These are phyloP conservation scores for Caenorhabditis zanzibari DNA, from an alignment of 2,888 invertebrate species.

Conservation along the genomic window DNA sequence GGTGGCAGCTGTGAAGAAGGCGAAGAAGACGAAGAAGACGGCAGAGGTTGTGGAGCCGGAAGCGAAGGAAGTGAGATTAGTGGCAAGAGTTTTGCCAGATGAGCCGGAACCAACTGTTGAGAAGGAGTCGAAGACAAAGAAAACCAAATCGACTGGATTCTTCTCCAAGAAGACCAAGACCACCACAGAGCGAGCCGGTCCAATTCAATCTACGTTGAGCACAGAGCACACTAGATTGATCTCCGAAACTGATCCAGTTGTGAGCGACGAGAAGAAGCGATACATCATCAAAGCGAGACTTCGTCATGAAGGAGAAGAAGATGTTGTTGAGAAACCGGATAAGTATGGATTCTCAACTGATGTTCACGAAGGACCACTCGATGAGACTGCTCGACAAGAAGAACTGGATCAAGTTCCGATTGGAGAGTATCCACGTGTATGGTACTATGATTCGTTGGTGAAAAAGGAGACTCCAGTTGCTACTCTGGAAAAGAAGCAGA, in stretches of 20 bases:
- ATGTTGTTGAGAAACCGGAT: conserved; percentile 45
- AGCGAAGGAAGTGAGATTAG: conserved; percentile 33
- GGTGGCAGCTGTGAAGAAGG: background rate
- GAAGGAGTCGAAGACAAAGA: conserved; percentile 19
- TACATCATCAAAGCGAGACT: conserved; percentile 48
- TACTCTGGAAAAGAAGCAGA: conserved; percentile 31
- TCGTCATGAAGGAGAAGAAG: conserved; percentile 56
- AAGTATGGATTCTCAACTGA: conserved; percentile 33
- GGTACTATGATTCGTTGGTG: conserved; percentile 2
- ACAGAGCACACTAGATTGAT: conserved; percentile 3
- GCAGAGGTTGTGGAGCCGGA: conserved; percentile 16
- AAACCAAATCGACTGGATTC: conserved; percentile 27
- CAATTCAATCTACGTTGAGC: conserved; percentile 2
- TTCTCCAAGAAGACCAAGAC: conserved; percentile 27
- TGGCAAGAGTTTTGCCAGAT: conserved; percentile 29
- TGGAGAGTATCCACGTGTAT: conserved; percentile 32
- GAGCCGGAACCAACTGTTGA: conserved; percentile 6
- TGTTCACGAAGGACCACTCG: conserved; percentile 53
- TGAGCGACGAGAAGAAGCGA: conserved; percentile 29
- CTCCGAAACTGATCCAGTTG: conserved; percentile 17
- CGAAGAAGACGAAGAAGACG: conserved; percentile 3
- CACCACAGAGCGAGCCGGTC: background rate
- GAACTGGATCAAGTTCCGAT: conserved; percentile 58
- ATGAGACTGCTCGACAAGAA: conserved; percentile 27
- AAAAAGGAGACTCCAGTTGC: conserved; percentile 7